Evolutionary conservation across 2,113 vertebrate species (phyloP).

Genomic region (Urocolius indicus): DNA sequence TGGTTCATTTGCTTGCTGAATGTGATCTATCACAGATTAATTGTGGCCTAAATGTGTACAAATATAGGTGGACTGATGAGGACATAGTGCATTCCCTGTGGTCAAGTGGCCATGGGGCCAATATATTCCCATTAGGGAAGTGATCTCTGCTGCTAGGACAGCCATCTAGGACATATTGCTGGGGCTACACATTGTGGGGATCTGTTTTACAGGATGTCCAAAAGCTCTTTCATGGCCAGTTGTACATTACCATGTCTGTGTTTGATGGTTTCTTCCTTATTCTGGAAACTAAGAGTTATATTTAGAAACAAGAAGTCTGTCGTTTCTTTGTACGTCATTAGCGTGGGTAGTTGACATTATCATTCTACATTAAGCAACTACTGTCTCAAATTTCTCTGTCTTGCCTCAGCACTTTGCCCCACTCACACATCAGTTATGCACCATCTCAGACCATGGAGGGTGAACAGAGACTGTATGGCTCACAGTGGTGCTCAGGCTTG

Average conservation of each 20-base stretch:
- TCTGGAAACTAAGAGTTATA: not conserved
- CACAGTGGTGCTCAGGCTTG: not conserved
- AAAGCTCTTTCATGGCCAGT: not conserved
- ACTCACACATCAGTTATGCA: not conserved
- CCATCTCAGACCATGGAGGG: not conserved
- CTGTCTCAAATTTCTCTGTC: not conserved
- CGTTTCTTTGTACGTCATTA: not conserved
- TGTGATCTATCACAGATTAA: not conserved
- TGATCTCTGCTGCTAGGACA: not conserved
- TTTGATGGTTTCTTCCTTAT: not conserved
- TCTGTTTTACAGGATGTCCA: not conserved
- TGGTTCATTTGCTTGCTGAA: not conserved
- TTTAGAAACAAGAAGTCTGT: conserved; percentile 18
- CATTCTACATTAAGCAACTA: not conserved
- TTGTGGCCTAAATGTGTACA: not conserved
- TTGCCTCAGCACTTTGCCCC: not conserved
- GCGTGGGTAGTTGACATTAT: not conserved
- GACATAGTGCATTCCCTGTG: not conserved
- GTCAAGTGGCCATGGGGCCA: not conserved
- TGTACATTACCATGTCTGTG: accelerated
- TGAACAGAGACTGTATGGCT: not conserved
- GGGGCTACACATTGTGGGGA: not conserved
- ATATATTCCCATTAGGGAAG: not conserved
- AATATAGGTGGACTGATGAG: not conserved
- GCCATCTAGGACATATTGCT: not conserved